phyloP scores from a whole-genome alignment of 2,113 vertebrate genomes.

The Tyto alba region DNA sequence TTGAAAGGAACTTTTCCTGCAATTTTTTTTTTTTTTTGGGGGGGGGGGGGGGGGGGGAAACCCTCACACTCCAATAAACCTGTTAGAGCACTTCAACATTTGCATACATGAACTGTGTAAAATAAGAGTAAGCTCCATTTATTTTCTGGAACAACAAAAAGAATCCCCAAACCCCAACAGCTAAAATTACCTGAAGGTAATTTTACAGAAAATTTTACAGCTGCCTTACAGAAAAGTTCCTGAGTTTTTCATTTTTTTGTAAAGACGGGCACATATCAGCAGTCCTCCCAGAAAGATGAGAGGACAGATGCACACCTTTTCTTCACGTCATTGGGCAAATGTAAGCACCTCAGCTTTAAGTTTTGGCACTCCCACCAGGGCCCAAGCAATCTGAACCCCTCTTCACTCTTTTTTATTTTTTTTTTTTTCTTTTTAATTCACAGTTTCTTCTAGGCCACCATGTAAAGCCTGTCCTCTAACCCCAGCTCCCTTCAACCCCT shows the following conservation, averaged over 20 bases:
- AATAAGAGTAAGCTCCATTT: neutral
- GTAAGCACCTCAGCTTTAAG: neutral
- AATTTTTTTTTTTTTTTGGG: neutral
- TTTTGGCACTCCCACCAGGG: too few species aligned
- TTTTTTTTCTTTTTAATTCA: too few species aligned
- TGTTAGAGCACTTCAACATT: accelerated
- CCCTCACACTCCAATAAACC: neutral
- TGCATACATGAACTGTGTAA: neutral
- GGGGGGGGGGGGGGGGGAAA: neutral
- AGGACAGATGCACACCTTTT: neutral
- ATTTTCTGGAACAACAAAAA: neutral
- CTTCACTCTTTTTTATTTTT: too few species aligned
- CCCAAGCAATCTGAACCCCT: too few species aligned
- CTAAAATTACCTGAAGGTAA: too few species aligned
- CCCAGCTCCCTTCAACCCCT: neutral
- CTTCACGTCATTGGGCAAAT: neutral
- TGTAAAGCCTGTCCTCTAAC: neutral
- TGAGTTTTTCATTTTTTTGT: accelerated
- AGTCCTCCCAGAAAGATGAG: neutral
- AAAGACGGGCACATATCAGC: accelerated
- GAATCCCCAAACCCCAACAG: accelerated
- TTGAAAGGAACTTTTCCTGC: neutral
- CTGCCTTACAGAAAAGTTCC: neutral
- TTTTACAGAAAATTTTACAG: too few species aligned
- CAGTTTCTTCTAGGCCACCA: neutral